Evolutionary conservation across 2,113 vertebrate genomes (phyloP).

Genomic region (Cromileptes altivelis): DNA sequence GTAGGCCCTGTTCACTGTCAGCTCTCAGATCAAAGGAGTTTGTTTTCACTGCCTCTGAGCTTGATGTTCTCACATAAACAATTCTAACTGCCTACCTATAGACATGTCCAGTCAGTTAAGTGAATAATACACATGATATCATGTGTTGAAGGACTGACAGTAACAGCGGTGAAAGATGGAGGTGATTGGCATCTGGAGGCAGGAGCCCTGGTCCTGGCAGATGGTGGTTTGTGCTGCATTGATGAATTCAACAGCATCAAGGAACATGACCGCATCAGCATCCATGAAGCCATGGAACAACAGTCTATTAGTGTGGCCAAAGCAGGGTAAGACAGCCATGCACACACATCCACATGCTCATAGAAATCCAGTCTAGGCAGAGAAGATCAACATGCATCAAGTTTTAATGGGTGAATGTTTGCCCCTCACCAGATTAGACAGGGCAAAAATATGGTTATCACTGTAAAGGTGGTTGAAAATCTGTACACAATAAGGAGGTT

Average conservation of each 20-base stretch:
- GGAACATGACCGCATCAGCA: conserved; percentile 96
- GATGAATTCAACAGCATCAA: conserved; percentile 99
- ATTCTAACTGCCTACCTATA: no score
- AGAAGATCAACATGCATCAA: neutral
- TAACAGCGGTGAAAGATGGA: conserved; percentile 85
- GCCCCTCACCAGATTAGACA: neutral
- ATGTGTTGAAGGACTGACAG: conserved; percentile 76
- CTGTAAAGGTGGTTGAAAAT: neutral
- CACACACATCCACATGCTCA: neutral
- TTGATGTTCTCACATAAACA: neutral
- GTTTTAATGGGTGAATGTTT: neutral
- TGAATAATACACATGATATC: neutral
- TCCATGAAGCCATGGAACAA: conserved; percentile 98
- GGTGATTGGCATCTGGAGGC: conserved; percentile 87
- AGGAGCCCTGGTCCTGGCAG: conserved; percentile 92
- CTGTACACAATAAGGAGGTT: no score
- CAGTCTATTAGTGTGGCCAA: conserved; percentile 98
- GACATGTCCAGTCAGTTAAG: neutral
- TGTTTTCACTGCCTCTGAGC: neutral
- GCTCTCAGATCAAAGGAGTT: neutral
- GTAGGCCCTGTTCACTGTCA: conserved; percentile 69
- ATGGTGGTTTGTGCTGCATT: conserved; percentile 97
- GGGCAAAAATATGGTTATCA: neutral
- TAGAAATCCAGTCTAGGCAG: neutral
- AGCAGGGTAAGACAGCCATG: conserved; percentile 87